phyloP scores from a whole-genome alignment of 2,797 vertebrate genomes.

The Sebastes itinus region DNA sequence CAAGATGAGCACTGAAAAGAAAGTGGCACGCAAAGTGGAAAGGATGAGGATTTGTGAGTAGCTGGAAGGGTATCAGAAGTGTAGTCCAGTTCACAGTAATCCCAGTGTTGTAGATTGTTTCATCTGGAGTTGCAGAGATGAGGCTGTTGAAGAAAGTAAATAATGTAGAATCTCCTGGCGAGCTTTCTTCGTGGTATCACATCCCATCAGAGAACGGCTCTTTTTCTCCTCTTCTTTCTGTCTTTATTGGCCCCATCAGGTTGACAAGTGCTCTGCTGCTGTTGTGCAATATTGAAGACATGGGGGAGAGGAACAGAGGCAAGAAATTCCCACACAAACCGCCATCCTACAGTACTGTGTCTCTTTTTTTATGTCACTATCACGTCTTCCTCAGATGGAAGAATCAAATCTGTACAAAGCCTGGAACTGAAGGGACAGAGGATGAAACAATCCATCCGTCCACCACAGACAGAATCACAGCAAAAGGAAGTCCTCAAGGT shows the following conservation, averaged over 20 bases:
- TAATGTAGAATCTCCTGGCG: conserved; percentile 36
- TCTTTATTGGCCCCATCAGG: conserved; percentile 32
- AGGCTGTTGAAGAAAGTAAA: conserved; percentile 36
- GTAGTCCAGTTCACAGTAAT: background rate
- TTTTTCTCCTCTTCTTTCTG: background rate
- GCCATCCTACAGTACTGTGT: background rate
- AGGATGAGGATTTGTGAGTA: background rate
- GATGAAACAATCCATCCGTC: background rate
- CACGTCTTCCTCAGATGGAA: background rate
- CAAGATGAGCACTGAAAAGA: background rate
- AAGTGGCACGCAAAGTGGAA: background rate
- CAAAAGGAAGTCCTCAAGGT: background rate
- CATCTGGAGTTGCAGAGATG: background rate
- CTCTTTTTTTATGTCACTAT: background rate
- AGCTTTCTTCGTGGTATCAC: conserved; percentile 8
- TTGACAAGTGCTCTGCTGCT: conserved; percentile 37
- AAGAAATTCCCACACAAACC: conserved; percentile 2
- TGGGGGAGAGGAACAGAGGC: conserved; percentile 13
- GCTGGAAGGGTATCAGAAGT: background rate
- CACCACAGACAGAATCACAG: background rate
- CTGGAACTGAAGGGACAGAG: background rate
- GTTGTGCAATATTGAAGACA: conserved; percentile 47
- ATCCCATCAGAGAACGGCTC: conserved; percentile 33
- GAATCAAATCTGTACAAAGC: conserved; percentile 3
- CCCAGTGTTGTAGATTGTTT: background rate